phyloP scores from a whole-genome alignment of 2,888 invertebrate species.

The Cryptophagus acutangulus region DNA sequence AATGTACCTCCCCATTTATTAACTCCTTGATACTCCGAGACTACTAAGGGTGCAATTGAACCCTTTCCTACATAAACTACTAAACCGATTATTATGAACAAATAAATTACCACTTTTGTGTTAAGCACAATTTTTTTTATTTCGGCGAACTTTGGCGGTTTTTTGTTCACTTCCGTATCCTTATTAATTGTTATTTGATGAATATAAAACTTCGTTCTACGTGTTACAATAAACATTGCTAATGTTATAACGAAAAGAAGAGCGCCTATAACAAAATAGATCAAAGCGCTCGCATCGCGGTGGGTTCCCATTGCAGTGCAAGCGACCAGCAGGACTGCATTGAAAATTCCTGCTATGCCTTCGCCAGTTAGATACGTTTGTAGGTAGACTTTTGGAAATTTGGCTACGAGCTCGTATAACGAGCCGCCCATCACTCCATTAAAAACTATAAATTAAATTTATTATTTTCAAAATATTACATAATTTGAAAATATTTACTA shows the following conservation, averaged over 20 bases:
- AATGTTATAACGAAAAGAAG: neutral
- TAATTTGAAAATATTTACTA: neutral
- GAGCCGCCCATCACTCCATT: constrained; percentile 3
- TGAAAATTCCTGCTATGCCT: constrained; percentile 12
- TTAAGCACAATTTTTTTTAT: no score
- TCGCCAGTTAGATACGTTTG: constrained; percentile 10
- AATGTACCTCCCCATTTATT: no score
- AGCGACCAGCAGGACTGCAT: constrained; percentile 11
- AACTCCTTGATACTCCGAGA: no score
- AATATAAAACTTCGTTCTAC: no score
- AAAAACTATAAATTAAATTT: neutral
- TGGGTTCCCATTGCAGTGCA: constrained; percentile 2
- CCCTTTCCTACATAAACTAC: no score
- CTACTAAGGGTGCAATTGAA: no score
- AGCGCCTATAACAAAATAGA: constrained; percentile 11
- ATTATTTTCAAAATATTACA: neutral
- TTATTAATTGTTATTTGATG: no score
- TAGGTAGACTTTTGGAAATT: constrained; percentile 12
- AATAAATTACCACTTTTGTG: no score
- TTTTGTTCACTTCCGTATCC: no score
- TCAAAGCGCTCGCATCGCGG: constrained; percentile 2
- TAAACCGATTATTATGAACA: no score
- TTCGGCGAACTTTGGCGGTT: no score
- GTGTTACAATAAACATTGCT: no score
- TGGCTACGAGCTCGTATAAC: constrained; percentile 2